Percentiles rank a stretch among this genome's conserved stretches.
Evolutionary conservation across 2,888 invertebrate species (phyloP).

Genomic region (Tribolium freemani): DNA sequence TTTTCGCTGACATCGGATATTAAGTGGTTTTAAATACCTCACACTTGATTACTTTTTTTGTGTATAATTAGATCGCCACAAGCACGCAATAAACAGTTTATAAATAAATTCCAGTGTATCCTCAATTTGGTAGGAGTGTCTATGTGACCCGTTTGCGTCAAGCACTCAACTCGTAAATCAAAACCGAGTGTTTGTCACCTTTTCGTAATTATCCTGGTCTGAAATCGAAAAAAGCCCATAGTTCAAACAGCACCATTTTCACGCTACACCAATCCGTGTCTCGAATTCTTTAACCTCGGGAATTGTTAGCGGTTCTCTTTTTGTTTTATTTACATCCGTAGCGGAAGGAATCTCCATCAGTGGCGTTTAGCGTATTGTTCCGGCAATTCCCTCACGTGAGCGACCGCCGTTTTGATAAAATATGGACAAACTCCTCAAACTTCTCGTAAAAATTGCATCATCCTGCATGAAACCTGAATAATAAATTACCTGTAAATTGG

Average conservation of each 20-base stretch:
- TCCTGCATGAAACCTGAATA: slow-evolving; percentile 25
- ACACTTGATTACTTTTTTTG: too few relatives aligned
- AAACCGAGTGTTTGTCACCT: neutral
- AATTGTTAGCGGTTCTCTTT: slow-evolving; percentile 19
- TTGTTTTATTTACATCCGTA: slow-evolving; percentile 27
- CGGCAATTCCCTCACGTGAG: slow-evolving; percentile 23
- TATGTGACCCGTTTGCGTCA: neutral
- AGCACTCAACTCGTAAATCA: neutral
- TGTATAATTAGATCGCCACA: too few relatives aligned
- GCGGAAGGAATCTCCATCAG: slow-evolving; percentile 24
- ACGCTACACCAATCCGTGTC: slow-evolving; percentile 3
- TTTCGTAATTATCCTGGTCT: neutral
- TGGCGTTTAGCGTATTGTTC: slow-evolving; percentile 32
- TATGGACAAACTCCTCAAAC: slow-evolving; percentile 33
- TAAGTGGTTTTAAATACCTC: too few relatives aligned
- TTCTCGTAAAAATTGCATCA: slow-evolving; percentile 37
- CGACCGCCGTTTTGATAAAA: slow-evolving; percentile 25
- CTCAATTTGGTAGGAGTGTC: neutral
- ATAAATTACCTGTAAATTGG: slow-evolving; percentile 87
- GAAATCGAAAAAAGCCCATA: slow-evolving; percentile 1
- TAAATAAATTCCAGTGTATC: neutral
- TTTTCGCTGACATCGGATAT: too few relatives aligned
- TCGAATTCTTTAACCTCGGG: slow-evolving; percentile 11
- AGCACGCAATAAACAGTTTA: neutral
- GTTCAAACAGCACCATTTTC: slow-evolving; percentile 4